Conservation (phyloP, 1,140 invertebrate species). For the Dendrolimus kikuchii region DNA sequence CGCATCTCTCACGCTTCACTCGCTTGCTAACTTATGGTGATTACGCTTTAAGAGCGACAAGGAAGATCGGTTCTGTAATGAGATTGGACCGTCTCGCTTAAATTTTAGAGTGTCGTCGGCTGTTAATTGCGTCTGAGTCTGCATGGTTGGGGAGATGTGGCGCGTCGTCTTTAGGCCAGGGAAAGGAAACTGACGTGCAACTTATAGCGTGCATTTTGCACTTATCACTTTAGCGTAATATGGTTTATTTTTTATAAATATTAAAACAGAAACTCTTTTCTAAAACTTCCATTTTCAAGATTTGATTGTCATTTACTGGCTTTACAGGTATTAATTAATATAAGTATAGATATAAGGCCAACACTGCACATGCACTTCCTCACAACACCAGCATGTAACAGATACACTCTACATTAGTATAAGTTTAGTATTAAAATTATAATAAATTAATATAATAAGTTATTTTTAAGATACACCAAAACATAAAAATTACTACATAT, state of each 20-base stretch:
- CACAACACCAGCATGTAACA: no score
- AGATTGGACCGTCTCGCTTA: conserved; percentile 67
- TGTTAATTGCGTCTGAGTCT: conserved; percentile 58
- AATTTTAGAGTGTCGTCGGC: conserved; percentile 66
- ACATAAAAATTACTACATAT: no score
- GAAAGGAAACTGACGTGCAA: not conserved
- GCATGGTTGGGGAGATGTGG: conserved; percentile 19
- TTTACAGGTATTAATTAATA: no score
- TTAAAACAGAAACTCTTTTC: no score
- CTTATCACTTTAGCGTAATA: conserved; percentile 19
- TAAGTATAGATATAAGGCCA: no score
- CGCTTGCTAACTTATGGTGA: conserved; percentile 69
- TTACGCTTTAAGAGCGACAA: conserved; percentile 68
- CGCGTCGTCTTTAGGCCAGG: conserved; percentile 16
- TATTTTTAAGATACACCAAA: no score
- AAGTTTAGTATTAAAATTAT: no score
- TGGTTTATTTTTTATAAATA: conserved; percentile 22
- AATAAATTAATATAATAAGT: no score
- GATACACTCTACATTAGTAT: no score
- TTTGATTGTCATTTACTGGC: no score
- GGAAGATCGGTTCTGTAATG: conserved; percentile 68
- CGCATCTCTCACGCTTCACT: conserved; percentile 67
- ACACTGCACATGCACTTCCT: no score
- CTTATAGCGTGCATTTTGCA: conserved; percentile 4
- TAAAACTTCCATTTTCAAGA: no score